These are phyloP conservation scores for Cephalopachus bancanus DNA, from an alignment of 2,797 vertebrate species.

Conservation along the genomic window DNA sequence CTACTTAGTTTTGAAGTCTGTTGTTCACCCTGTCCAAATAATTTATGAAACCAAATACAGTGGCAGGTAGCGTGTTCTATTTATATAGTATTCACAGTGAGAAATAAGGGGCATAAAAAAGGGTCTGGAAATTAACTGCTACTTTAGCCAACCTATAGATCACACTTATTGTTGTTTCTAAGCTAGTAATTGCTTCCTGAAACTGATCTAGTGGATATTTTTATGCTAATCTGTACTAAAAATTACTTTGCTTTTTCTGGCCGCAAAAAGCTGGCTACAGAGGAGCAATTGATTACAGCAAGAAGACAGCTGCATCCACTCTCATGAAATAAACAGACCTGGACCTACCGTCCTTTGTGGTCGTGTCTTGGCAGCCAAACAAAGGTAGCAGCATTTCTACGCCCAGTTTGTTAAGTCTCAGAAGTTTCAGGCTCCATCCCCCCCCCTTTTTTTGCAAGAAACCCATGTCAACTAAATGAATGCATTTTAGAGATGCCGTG, in stretches of 20 bases:
- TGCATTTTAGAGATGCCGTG: slow-evolving; percentile 58
- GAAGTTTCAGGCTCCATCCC: slow-evolving; percentile 51
- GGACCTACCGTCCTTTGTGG: slow-evolving; percentile 68
- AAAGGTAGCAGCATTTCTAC: slow-evolving; percentile 77
- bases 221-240: slow-evolving; percentile 80
- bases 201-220: slow-evolving; percentile 79
- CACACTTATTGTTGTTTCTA: slow-evolving; percentile 81
- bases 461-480: slow-evolving; percentile 61
- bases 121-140: slow-evolving; percentile 77
- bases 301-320: slow-evolving; percentile 61
- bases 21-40: slow-evolving; percentile 68
- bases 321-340: slow-evolving; percentile 65
- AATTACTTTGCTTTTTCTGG: slow-evolving; percentile 81
- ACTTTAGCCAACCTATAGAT: slow-evolving; percentile 76
- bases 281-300: slow-evolving; percentile 18
- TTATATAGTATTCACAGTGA: slow-evolving; percentile 63
- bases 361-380: slow-evolving; percentile 69
- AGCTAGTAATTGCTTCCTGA: slow-evolving; percentile 81
- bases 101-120: slow-evolving; percentile 67
- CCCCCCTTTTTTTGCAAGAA: neutral
- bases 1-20: slow-evolving; percentile 67
- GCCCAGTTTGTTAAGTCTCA: slow-evolving; percentile 47
- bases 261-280: slow-evolving; percentile 58
- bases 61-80: slow-evolving; percentile 51
- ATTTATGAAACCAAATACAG: slow-evolving; percentile 80